A percentile compares a stretch with the other conserved stretches of the same genome.
Conservation (phyloP, 2,888 invertebrate species). For the Elegia similella region DNA sequence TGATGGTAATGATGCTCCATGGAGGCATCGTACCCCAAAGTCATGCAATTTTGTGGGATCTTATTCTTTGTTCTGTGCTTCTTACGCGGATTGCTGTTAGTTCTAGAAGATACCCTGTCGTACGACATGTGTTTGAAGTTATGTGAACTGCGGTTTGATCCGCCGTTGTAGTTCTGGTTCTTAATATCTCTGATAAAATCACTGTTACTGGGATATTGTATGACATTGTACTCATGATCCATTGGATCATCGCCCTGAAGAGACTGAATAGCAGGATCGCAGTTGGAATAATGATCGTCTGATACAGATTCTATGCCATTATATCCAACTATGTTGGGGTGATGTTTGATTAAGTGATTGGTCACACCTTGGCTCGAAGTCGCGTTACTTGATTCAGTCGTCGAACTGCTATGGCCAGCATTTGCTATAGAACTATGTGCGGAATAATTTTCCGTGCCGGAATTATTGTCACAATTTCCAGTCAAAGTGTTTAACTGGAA, state of each 20-base stretch:
- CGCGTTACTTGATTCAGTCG: slow-evolving; percentile 73
- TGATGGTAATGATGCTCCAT: slow-evolving; percentile 76
- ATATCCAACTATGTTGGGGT: slow-evolving; percentile 66
- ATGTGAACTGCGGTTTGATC: slow-evolving; percentile 74
- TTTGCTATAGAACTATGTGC: slow-evolving; percentile 82
- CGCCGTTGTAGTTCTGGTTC: slow-evolving; percentile 79
- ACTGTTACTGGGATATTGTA: slow-evolving; percentile 75
- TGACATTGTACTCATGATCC: slow-evolving; percentile 78
- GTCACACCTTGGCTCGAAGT: slow-evolving; percentile 76
- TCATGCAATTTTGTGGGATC: slow-evolving; percentile 81
- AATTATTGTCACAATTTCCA: slow-evolving; percentile 82
- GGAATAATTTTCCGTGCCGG: slow-evolving; percentile 84
- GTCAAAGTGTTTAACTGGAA: slow-evolving; percentile 80
- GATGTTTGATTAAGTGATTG: slow-evolving; percentile 77
- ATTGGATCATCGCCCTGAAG: slow-evolving; percentile 74
- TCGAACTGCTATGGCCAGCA: slow-evolving; percentile 77
- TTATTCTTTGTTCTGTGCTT: slow-evolving; percentile 76
- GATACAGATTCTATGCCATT: slow-evolving; percentile 77
- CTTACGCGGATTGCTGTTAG: slow-evolving; percentile 76
- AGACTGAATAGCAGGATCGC: slow-evolving; percentile 75
- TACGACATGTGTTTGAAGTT: slow-evolving; percentile 80
- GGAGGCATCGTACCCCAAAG: slow-evolving; percentile 81
- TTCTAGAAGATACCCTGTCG: slow-evolving; percentile 73
- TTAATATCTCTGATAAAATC: slow-evolving; percentile 76
- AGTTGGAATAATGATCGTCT: slow-evolving; percentile 78